Conservation (phyloP, 2,797 vertebrate species). For the Lutjanus argentimaculatus region DNA sequence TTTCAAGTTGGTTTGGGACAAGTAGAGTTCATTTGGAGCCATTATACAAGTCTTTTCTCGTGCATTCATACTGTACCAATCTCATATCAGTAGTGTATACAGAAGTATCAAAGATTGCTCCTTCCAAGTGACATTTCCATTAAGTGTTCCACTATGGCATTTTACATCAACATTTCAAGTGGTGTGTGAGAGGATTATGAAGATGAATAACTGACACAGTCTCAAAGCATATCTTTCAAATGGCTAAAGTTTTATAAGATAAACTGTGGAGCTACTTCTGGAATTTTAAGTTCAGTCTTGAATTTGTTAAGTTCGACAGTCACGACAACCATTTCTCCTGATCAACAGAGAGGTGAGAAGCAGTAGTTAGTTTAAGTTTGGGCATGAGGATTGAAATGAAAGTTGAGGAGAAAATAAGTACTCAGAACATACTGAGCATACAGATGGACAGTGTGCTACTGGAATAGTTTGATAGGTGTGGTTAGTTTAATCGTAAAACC, state of each 20-base stretch:
- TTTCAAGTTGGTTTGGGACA: constrained; percentile 43
- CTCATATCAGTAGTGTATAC: neutral
- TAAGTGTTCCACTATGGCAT: neutral
- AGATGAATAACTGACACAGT: neutral
- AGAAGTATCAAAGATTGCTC: neutral
- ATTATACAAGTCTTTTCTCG: constrained; percentile 9
- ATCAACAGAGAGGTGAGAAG: neutral
- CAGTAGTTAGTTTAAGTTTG: too few relatives aligned
- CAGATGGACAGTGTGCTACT: neutral
- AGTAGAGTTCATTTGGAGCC: constrained; percentile 41
- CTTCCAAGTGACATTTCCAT: neutral
- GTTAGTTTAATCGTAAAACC: neutral
- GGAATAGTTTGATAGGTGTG: neutral
- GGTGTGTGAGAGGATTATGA: neutral
- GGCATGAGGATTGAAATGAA: neutral
- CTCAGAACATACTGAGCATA: neutral
- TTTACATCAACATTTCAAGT: neutral
- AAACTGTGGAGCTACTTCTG: neutral
- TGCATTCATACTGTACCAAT: constrained; percentile 5
- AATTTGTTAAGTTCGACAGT: neutral
- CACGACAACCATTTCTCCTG: neutral
- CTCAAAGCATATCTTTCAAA: neutral
- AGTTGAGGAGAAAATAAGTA: neutral
- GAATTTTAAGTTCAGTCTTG: neutral
- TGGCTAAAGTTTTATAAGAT: neutral